Conservation (phyloP, 2,888 invertebrate species). For the Nebria salina region DNA sequence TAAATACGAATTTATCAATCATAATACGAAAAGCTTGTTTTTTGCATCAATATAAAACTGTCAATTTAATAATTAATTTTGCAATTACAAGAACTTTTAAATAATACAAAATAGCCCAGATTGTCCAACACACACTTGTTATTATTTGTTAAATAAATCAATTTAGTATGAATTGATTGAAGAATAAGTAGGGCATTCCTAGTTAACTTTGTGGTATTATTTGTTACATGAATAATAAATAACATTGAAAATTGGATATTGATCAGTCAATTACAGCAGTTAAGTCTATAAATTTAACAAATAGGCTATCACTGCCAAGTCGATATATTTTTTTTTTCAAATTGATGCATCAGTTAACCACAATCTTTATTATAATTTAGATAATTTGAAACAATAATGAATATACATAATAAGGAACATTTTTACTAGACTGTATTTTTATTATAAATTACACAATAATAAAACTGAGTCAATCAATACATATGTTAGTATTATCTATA, state of each 20-base stretch:
- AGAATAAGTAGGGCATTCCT: background rate
- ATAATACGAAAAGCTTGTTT: no score
- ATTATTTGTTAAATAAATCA: background rate
- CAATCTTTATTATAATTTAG: background rate
- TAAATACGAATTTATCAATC: no score
- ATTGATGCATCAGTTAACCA: background rate
- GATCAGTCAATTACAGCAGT: background rate
- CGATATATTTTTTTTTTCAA: background rate
- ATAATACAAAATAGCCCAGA: no score
- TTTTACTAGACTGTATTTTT: no score
- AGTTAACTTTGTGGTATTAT: background rate
- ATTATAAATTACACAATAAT: no score
- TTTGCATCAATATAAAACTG: no score
- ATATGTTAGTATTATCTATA: no score
- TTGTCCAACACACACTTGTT: background rate
- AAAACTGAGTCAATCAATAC: no score
- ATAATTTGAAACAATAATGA: background rate
- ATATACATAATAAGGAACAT: background rate
- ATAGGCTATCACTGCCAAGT: no score
- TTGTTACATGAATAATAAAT: background rate
- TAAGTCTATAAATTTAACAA: background rate
- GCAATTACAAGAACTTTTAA: no score
- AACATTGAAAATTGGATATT: slow-evolving; percentile 1
- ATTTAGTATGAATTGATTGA: background rate
- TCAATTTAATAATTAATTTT: no score